phyloP scores from a whole-genome alignment of 2,113 vertebrate species.

The Brachypteracias leptosomus region DNA sequence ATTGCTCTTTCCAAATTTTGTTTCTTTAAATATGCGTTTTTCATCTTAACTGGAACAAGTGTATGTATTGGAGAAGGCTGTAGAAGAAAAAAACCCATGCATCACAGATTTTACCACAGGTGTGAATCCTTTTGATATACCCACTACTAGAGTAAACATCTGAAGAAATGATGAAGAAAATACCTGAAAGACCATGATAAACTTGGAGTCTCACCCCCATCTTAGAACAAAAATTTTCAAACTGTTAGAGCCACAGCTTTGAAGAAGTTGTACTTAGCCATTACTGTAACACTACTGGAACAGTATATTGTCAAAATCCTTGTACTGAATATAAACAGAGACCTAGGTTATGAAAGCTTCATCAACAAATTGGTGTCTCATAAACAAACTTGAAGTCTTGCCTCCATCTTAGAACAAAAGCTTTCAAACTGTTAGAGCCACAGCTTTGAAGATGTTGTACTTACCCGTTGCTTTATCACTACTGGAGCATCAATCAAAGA shows the following conservation, averaged over 20 bases:
- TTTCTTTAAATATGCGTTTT: conserved; percentile 72
- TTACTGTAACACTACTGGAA: conserved; percentile 30
- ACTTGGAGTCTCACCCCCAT: neutral
- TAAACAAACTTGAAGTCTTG: neutral
- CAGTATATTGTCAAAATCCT: too few relatives aligned
- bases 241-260: neutral
- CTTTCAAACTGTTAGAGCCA: too few relatives aligned
- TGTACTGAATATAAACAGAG: too few relatives aligned
- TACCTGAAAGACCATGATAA: neutral
- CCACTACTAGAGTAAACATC: neutral
- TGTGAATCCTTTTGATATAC: neutral
- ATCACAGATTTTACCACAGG: neutral
- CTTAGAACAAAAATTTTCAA: neutral
- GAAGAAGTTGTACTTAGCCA: conserved; percentile 41
- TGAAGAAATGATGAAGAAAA: neutral
- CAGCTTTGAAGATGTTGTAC: neutral
- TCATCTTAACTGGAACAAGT: conserved; percentile 80
- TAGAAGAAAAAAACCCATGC: neutral
- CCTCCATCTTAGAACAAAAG: neutral
- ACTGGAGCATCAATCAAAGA: conserved; percentile 76
- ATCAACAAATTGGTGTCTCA: neutral
- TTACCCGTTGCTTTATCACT: conserved; percentile 71
- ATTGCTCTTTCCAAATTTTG: conserved; percentile 81
- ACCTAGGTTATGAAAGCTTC: too few relatives aligned
- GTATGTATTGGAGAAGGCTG: conserved; percentile 78